Percentiles rank a stretch among this genome's conserved stretches.
phyloP scores from a whole-genome alignment of 2,113 vertebrate genomes.

The Phoxinus phoxinus region DNA sequence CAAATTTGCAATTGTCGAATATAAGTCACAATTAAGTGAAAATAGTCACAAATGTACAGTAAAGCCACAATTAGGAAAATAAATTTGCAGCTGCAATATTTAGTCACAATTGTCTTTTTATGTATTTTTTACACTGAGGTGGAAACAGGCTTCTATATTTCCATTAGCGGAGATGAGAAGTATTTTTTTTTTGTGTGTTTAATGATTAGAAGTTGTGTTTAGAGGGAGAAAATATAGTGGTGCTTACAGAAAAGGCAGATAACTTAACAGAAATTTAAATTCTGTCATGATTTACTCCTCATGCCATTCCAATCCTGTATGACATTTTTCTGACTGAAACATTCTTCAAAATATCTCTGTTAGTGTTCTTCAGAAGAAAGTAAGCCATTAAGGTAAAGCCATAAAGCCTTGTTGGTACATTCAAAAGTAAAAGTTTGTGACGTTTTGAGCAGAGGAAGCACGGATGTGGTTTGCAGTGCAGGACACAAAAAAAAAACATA shows the following conservation, averaged over 20 bases:
- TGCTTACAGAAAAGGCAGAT: background rate
- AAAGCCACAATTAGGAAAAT: background rate
- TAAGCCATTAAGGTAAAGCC: background rate
- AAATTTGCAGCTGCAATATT: background rate
- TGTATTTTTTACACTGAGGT: background rate
- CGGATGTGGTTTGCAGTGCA: slow-evolving; percentile 34
- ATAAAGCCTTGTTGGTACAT: background rate
- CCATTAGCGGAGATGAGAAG: background rate
- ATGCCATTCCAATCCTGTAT: background rate
- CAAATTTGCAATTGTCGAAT: background rate
- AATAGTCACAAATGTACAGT: background rate
- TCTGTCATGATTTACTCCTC: background rate
- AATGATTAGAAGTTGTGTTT: background rate
- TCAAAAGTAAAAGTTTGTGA: background rate
- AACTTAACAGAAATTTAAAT: background rate
- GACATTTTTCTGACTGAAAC: background rate
- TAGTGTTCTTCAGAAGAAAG: background rate
- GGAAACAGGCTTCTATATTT: background rate
- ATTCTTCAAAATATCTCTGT: background rate
- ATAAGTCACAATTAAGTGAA: background rate
- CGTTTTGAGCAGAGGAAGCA: slow-evolving; percentile 24
- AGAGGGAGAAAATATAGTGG: background rate
- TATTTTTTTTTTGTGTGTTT: background rate
- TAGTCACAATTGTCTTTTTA: background rate
- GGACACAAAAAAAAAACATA: background rate